Base-by-base conservation (phyloP, 2,113 vertebrate genomes). In the Muscicapa adusta region DNA sequence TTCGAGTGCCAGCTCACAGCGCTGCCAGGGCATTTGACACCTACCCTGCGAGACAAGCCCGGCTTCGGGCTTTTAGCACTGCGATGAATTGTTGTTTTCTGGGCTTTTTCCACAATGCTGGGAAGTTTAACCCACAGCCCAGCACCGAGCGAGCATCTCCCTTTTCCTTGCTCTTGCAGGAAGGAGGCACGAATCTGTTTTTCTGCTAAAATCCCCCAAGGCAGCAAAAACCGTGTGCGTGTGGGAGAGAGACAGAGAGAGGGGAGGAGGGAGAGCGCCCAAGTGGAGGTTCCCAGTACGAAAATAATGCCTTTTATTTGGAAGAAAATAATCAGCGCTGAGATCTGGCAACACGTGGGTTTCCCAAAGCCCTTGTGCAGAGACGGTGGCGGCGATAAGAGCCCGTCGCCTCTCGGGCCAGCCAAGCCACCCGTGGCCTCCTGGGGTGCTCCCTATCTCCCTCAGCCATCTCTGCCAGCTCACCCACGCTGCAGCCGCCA, bases 291-390 rank as follows among this genome's bases (percentile, higher is more conserved):
- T 96, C 51, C 5, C 94, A 83, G 85, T 54, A 77, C 42, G 73
- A 88, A 96, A 96, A 93, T 93, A 83, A 90, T 43, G 85, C 85
- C 91, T 93, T 91, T 93, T 88, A 48, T 89, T 90, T 80, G 33
- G 85, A 38, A 85, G 72, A 84, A 85, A 88, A 66, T 38, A 79
- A 93, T 90, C 88, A 5, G 83, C 3, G 4, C 88, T 88, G 92
- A 93, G 95, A 95, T 95, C 92, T 86, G 93, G 93, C 88, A 76
- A 29, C 90, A 93, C 67, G 82, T 65, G 95, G 88, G 72, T 77
- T 96, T 96, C 88, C 94, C 95, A 94, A 92, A 95, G 79, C 91
- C 57, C 53, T 79, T 93, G 40, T 17, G 81, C 95, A 57, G 36
- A 78, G 73, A 31, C 76, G 4, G 51, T 7, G 77, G 96, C 11